Evolutionary conservation across 64 coral and sea anemone genomes (phyloP), one percentile per base, ranked within the genome.

Genomic region (Montipora sp.): DNA sequence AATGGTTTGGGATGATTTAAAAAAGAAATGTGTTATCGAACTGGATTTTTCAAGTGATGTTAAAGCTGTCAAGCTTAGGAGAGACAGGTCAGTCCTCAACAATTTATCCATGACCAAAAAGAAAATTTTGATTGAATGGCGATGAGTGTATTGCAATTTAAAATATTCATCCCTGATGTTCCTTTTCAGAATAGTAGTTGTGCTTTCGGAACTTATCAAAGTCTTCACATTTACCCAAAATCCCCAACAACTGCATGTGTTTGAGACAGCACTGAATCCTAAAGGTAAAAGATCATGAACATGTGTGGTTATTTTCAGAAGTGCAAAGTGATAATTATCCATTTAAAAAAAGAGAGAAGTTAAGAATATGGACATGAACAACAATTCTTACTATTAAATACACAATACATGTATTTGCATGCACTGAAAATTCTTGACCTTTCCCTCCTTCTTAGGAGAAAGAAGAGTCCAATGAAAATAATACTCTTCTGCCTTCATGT

Each of bases 171-270:
- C 45, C 3, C 53, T 83, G 14, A 4, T 57, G 7, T 19, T 69
- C 5, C 55, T 75, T 94, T 50, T 72, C 59, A 98, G 97, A 88
- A 98, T 98, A 87, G 97, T 98, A 10, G 94, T 98, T 47, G 89
- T 98, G 14, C 77, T 98, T 87, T 94, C 93, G 79, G 95, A 95
- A 66, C 78, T 98, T 8, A 98, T 98, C 5, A 98, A 98, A 92
- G 97, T 98, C 49, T 98, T 98, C 87, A 98, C 97, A 80, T 98
- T 98, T 84, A 98, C 97, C 21, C 97, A 98, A 71, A 98, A 98
- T 75, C 97, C 97, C 18, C 97, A 98, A 84, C 97, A 98, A 68
- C 84, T 98, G 59, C 97, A 98, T 87, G 97, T 98, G 16, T 98
- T 98, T 94, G 97, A 98, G 75, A 98, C 97, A 60, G 95, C 94